Conservation (phyloP, 2,113 vertebrate genomes). For the Ascaphus truei region DNA sequence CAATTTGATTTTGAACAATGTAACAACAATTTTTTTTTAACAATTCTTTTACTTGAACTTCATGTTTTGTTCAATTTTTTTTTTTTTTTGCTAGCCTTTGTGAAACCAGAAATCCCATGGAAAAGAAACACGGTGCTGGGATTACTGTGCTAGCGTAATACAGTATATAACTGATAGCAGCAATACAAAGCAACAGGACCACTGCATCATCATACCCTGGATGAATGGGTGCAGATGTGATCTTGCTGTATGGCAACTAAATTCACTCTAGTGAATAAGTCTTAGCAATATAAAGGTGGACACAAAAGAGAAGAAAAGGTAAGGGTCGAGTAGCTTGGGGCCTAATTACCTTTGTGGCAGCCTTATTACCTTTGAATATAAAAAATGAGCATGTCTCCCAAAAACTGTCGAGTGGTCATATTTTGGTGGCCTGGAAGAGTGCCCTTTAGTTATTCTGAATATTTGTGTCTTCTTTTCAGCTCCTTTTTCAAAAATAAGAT, state of each 20-base stretch:
- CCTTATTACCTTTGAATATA: background rate
- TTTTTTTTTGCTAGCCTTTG: too few relatives aligned
- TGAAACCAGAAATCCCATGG: too few relatives aligned
- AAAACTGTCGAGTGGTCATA: background rate
- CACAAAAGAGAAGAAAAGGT: background rate
- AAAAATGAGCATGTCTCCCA: background rate
- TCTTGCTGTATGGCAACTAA: background rate
- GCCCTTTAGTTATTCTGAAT: background rate
- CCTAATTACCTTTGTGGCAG: background rate
- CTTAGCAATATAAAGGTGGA: background rate
- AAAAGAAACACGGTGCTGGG: background rate
- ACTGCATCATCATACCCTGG: background rate
- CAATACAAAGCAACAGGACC: background rate
- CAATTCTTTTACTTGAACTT: too few relatives aligned
- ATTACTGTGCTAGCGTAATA: too few relatives aligned
- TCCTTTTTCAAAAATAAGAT: background rate
- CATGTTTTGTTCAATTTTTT: too few relatives aligned
- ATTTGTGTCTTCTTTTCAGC: background rate
- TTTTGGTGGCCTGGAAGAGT: background rate
- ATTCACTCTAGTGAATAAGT: background rate
- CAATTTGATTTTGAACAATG: too few relatives aligned
- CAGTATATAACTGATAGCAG: too few relatives aligned
- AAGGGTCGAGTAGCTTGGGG: background rate
- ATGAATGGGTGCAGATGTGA: too few relatives aligned
- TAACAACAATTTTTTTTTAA: too few relatives aligned